Evolutionary conservation across 2,113 vertebrate species (phyloP), one percentile per base, ranked within the genome.

Genomic region (Phaetusa simplex): DNA sequence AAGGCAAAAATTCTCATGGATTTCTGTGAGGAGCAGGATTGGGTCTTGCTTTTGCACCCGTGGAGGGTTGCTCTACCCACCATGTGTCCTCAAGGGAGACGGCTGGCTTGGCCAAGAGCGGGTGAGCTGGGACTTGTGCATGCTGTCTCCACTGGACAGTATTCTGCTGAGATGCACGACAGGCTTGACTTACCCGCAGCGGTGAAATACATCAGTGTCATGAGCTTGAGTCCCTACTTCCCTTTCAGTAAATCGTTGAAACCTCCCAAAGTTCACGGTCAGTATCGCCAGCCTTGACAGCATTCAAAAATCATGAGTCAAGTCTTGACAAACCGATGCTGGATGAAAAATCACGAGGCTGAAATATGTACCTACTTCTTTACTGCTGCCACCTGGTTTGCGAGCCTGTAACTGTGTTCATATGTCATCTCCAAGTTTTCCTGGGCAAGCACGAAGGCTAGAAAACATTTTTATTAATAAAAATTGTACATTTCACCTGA

Each of bases 1-100:
- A 86, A 94, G 82, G 95, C 86, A 88, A 85, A 89, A 82, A 71
- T 86, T 91, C 89, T 95, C 58, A 23, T 66, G 61, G 62, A 90
- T 91, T 96, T 61, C 59, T 94, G 43, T 58, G 64, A 83, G 49
- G 71, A 95, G 62, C 58, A 62, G 62, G 74, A 38, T 29, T 86
- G 58, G 78, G 47, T 69, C 66, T 77, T 85, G 50, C 53, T 79
- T 85, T 82, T 86, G 71, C 50, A 66, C 24, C 85, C 9, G 0
- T 1, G 14, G 55, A 71, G 30, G 53, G 65, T 89, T 81, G 27
- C 40, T 56, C 38, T 67, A 30, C 43, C 43, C 34, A 4, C 4
- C 1, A 0, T 1, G 3, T 36, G 15, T 84, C 70, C 83, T 85
- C 3, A 3, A 36, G 76, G 67, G 67, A 86, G 29, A 34, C 23